These are phyloP conservation scores for Caenorhabditis angaria DNA, from an alignment of 2,888 invertebrate genomes.

Conservation along the genomic window DNA sequence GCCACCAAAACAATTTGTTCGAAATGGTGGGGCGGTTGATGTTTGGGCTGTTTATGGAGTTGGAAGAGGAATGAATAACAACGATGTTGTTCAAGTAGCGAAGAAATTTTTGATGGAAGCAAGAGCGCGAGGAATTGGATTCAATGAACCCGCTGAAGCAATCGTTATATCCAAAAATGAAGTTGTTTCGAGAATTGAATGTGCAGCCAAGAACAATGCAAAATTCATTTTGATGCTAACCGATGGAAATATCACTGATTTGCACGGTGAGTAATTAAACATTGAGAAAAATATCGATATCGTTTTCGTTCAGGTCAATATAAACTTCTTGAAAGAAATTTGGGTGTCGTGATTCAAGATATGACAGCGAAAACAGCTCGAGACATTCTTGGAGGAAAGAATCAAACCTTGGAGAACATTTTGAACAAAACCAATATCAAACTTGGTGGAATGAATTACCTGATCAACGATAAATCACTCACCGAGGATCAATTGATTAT, in stretches of 20 bases:
- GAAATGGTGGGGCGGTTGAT: slow-evolving; percentile 12
- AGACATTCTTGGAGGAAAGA: slow-evolving; percentile 14
- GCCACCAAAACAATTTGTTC: neutral
- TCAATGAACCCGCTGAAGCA: slow-evolving; percentile 12
- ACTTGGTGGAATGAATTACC: slow-evolving; percentile 61
- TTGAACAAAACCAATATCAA: slow-evolving; percentile 60
- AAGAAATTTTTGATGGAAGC: neutral
- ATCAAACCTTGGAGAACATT: slow-evolving; percentile 60
- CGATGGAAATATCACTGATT: slow-evolving; percentile 26
- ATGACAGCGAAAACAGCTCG: slow-evolving; percentile 20
- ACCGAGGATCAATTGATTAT: slow-evolving; percentile 31
- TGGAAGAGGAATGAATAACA: neutral
- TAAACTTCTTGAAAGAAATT: slow-evolving; percentile 18
- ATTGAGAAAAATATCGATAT: too few species aligned
- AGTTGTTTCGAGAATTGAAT: slow-evolving; percentile 6
- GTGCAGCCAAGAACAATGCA: slow-evolving; percentile 11
- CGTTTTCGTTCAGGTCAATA: neutral
- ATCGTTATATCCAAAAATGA: slow-evolving; percentile 7
- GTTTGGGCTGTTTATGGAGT: slow-evolving; percentile 25
- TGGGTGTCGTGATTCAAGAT: slow-evolving; percentile 22
- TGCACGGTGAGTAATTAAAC: slow-evolving; percentile 18
- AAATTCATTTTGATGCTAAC: slow-evolving; percentile 34
- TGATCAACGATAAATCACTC: slow-evolving; percentile 16
- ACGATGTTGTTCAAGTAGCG: neutral
- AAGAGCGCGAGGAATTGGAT: slow-evolving; percentile 12